These are phyloP conservation scores for Glaucidium brasilianum DNA, from an alignment of 2,113 vertebrate genomes.

Conservation along the genomic window DNA sequence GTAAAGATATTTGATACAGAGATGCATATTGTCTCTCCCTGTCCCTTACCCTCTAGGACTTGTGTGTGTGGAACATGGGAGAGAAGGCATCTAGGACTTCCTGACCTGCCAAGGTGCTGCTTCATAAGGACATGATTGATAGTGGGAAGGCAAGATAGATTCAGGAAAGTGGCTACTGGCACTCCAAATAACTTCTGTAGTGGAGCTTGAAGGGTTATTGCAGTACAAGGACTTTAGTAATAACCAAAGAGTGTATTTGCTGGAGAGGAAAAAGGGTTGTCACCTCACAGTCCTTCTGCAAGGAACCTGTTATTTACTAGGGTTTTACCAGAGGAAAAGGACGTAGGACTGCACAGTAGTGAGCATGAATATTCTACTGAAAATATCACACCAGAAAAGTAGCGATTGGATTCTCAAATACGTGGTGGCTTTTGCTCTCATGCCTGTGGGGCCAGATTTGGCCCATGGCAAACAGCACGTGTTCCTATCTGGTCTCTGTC, in stretches of 20 bases:
- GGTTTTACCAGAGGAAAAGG: background rate
- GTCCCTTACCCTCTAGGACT: background rate
- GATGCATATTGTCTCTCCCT: background rate
- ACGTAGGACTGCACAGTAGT: accelerated
- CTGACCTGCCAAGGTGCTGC: background rate
- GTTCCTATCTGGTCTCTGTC: background rate
- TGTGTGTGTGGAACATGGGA: background rate
- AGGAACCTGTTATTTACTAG: background rate
- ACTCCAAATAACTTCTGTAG: background rate
- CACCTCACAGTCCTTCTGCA: background rate
- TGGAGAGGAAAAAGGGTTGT: background rate
- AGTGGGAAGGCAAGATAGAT: background rate
- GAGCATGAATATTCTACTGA: background rate
- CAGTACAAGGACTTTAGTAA: background rate
- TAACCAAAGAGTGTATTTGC: background rate
- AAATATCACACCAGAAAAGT: background rate
- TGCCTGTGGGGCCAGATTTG: background rate
- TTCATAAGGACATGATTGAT: background rate
- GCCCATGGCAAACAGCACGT: accelerated
- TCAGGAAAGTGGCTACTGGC: background rate
- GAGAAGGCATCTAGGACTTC: background rate
- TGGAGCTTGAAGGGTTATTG: background rate
- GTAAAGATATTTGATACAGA: background rate
- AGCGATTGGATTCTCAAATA: background rate
- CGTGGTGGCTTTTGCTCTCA: background rate